Evolutionary conservation across 2,888 invertebrate genomes (phyloP).

Genomic region (Drosophila aldrichi): DNA sequence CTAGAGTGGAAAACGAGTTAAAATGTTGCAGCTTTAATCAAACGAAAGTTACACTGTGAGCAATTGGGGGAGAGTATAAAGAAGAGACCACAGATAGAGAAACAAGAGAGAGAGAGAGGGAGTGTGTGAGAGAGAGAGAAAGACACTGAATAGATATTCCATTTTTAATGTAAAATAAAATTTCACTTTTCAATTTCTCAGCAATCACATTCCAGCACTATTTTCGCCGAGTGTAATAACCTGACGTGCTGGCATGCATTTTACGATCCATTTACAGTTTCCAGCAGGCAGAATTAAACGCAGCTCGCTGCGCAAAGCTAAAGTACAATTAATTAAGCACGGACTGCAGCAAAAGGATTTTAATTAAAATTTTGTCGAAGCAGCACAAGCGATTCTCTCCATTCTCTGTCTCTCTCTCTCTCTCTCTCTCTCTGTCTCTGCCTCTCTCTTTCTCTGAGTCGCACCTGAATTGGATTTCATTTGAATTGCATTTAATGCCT

Average conservation of each 20-base stretch:
- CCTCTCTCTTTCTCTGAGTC: not conserved
- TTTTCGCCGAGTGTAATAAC: slow-evolving; percentile 8
- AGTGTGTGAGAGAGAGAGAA: not conserved
- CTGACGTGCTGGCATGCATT: slow-evolving; percentile 5
- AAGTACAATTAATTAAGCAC: slow-evolving; percentile 75
- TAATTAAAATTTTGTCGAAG: slow-evolving; percentile 75
- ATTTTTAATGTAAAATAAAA: not conserved
- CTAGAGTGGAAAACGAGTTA: not conserved
- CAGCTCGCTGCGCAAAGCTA: slow-evolving; percentile 51
- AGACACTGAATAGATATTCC: not conserved
- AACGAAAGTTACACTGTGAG: not conserved
- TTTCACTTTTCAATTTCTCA: not conserved
- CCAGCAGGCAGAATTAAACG: slow-evolving; percentile 30
- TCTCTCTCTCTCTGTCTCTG: not conserved
- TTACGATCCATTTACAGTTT: slow-evolving; percentile 21
- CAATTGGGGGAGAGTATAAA: not conserved
- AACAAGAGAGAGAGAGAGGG: not conserved
- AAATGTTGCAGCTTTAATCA: slow-evolving; percentile 2
- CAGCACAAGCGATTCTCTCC: slow-evolving; percentile 54
- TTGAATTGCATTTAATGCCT: slow-evolving; percentile 71
- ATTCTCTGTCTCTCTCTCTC: not conserved
- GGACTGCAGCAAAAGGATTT: slow-evolving; percentile 59
- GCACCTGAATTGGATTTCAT: slow-evolving; percentile 58
- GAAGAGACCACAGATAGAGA: too few relatives aligned
- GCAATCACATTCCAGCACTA: not conserved